These are phyloP conservation scores for Lamellibrachia luymesi DNA, from an alignment of 1,140 invertebrate genomes.

Conservation along the genomic window DNA sequence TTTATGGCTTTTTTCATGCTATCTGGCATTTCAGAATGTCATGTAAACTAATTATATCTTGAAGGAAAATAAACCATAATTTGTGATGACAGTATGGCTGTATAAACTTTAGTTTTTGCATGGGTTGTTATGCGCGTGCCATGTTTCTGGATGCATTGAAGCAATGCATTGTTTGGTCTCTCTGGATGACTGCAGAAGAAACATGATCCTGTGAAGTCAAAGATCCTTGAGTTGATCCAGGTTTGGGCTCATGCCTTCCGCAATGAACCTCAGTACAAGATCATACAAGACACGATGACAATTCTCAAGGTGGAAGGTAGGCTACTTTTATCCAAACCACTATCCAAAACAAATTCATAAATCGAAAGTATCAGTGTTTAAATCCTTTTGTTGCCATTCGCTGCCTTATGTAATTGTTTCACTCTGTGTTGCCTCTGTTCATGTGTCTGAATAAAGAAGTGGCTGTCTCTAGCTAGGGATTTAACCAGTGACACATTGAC, in stretches of 20 bases:
- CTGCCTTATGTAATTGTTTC: neutral
- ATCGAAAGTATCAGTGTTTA: neutral
- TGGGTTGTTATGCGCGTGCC: neutral
- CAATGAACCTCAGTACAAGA: constrained; percentile 82
- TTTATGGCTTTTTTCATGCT: neutral
- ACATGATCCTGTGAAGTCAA: constrained; percentile 70
- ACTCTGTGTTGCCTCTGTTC: neutral
- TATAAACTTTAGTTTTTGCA: neutral
- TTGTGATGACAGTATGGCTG: neutral
- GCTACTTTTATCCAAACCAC: neutral
- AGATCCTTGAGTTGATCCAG: constrained; percentile 92
- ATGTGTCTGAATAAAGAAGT: neutral
- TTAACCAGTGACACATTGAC: neutral
- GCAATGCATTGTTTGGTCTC: neutral
- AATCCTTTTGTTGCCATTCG: neutral
- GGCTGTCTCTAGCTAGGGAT: neutral
- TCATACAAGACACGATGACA: constrained; percentile 83
- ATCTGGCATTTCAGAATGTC: neutral
- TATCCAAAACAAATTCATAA: no score
- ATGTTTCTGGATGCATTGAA: neutral
- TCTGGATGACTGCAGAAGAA: constrained; percentile 34
- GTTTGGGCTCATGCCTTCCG: constrained; percentile 96
- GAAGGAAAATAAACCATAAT: no score
- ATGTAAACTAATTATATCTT: neutral
- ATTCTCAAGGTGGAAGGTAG: constrained; percentile 86